Evolutionary conservation across 2,888 invertebrate genomes (phyloP), one percentile per base, ranked within the genome.

Genomic region (Melieria omissa): DNA sequence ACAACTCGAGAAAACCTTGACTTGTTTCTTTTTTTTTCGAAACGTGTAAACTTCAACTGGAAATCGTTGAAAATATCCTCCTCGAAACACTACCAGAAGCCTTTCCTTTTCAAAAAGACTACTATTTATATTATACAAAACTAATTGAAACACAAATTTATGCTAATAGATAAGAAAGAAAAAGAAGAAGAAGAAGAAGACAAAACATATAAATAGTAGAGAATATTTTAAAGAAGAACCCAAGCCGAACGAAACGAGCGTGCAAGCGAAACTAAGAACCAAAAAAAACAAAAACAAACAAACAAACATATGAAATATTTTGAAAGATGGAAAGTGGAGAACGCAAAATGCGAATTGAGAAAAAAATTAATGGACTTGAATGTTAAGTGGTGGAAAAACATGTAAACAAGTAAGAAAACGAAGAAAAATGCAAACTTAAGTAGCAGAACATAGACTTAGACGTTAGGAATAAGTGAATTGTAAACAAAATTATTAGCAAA

Each of bases 81-180:
- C 70, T 70, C 29, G 60, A 66, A 14, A 54, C 55, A 79, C 76
- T 75, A 80, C 79, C 77, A 80, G 80, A 81, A 80, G 81, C 81
- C 81, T 82, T 82, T 81, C 77, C 78, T 78, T 76, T 70, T 78
- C 73, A 74, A 68, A 76, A 83, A 84, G 81, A 83, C 83, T 83
- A 79, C 80, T 69, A 64, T 57, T 57, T 57, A 29, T 29, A 57
- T 57, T 57, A 57, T 57, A 57, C 57, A 57, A 57, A 12, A 29
- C 29, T 29, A 29, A 29, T 16, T 29, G 29, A 16, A 14, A 57
- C 57, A 57, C 42, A 65, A 70, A 70, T 61, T 71, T 65, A 66
- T 71, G 66, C 65, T 68, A 62, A 68, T 69, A 65, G 67, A 58
- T 57, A 71, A 67, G 55, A 58, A 44, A 46, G 55, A 52, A 8